phyloP scores from a whole-genome alignment of 2,113 vertebrate genomes.

The Callithrix jacchus region DNA sequence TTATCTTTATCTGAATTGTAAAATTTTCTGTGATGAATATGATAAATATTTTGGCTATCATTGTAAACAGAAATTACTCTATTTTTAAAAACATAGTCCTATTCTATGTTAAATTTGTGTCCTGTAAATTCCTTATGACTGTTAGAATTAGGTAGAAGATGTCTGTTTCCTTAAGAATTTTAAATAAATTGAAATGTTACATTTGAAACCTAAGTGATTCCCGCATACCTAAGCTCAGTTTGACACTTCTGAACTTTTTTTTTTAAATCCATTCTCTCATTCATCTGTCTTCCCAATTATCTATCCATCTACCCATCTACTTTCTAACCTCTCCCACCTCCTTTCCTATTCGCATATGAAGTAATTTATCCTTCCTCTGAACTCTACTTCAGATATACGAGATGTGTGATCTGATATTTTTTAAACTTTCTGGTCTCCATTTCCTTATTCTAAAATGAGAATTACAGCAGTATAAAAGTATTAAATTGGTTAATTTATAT shows the following conservation, averaged over 20 bases:
- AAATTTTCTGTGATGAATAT: background rate
- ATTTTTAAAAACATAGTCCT: background rate
- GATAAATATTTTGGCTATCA: background rate
- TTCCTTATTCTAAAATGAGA: slow-evolving; percentile 1
- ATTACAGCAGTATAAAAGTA: background rate
- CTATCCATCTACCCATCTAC: background rate
- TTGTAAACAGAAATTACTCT: background rate
- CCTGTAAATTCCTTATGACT: background rate
- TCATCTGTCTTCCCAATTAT: background rate
- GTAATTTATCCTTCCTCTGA: background rate
- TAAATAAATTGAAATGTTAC: background rate
- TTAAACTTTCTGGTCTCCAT: background rate
- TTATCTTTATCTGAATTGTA: background rate
- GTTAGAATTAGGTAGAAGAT: background rate
- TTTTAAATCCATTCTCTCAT: background rate
- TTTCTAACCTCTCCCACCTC: background rate
- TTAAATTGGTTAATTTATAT: background rate
- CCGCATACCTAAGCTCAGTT: background rate
- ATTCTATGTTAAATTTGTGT: background rate
- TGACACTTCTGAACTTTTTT: background rate
- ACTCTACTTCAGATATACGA: background rate
- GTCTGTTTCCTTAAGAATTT: slow-evolving; percentile 7
- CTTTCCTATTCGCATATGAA: background rate
- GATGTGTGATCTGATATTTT: background rate
- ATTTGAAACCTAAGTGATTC: background rate